Evolutionary conservation across 2,113 vertebrate genomes (phyloP), one percentile per base, ranked within the genome.

Genomic region (Rana temporaria): DNA sequence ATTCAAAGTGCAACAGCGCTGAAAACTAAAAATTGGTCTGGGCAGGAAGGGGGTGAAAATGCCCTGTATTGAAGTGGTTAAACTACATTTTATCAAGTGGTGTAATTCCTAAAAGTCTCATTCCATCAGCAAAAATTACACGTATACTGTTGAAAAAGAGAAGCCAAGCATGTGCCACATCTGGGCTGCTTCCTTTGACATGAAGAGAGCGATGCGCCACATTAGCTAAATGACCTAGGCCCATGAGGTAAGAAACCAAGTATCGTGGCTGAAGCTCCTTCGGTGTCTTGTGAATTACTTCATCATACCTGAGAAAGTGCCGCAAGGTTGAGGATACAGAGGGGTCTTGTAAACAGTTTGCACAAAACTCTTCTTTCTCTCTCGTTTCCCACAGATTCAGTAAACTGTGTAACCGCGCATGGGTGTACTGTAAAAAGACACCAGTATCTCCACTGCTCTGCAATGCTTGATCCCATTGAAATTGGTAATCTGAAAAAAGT

Each of bases 261-360:
- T n/a, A n/a, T n/a, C n/a, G n/a, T n/a, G n/a, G n/a, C n/a, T n/a
- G n/a, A n/a, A n/a, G n/a, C n/a, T n/a, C n/a, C n/a, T n/a, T n/a
- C n/a, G n/a, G n/a, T n/a, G n/a, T n/a, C n/a, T n/a, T n/a, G n/a
- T n/a, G n/a, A n/a, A n/a, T n/a, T n/a, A n/a, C n/a, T n/a, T n/a
- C n/a, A n/a, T n/a, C n/a, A 85, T 91, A 99, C 98, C 98, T 96
- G 86, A 99, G 96, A 85, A 99, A 94, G 87, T 99, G 98, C 89
- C 97, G 96, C 81, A 99, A 90, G 84, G 98, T 68, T n/a, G 86
- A 82, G 62, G 95, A 38, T 14, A 94, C 94, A 6, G 90, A 90
- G 56, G 90, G 92, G 42, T 99, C 97, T n/a, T 89, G 91, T 19
- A 99, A 90, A 81, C 93, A 94, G 0, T 89, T 85, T 2, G 92